Percentiles rank a stretch among this genome's conserved stretches.
Conservation (phyloP, 2,113 vertebrate genomes). For the Oceanites oceanicus region DNA sequence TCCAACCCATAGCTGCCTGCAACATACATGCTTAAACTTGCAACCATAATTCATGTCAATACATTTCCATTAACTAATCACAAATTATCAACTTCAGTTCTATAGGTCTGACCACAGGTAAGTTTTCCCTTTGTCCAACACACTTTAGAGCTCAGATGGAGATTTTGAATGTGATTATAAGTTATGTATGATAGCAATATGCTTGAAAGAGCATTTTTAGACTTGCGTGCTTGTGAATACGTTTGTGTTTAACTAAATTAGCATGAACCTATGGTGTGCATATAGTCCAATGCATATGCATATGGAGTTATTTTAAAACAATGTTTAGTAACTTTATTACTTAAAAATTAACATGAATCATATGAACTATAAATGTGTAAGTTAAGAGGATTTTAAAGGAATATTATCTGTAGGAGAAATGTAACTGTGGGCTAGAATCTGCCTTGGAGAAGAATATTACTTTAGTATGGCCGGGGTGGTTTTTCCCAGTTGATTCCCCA, state of each 20-base stretch:
- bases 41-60: background rate
- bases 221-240: background rate
- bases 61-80: constrained; percentile 26
- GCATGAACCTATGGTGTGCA: background rate
- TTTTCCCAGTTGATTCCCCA: background rate
- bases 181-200: background rate
- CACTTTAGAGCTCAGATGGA: background rate
- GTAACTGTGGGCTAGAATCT: background rate
- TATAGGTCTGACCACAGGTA: background rate
- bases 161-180: background rate
- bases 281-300: background rate
- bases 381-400: background rate
- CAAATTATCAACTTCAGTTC: background rate
- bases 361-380: background rate
- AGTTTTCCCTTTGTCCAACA: background rate
- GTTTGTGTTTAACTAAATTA: background rate
- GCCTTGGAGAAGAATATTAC: background rate
- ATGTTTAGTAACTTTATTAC: background rate
- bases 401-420: background rate
- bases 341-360: background rate
- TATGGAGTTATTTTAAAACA: background rate
- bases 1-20: background rate
- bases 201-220: background rate
- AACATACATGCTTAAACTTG: background rate
- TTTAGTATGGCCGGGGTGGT: background rate